A percentile compares a stretch with the other conserved stretches of the same genome.
Evolutionary conservation across 2,888 invertebrate species (phyloP).

Genomic region (Aporophyla nigra): DNA sequence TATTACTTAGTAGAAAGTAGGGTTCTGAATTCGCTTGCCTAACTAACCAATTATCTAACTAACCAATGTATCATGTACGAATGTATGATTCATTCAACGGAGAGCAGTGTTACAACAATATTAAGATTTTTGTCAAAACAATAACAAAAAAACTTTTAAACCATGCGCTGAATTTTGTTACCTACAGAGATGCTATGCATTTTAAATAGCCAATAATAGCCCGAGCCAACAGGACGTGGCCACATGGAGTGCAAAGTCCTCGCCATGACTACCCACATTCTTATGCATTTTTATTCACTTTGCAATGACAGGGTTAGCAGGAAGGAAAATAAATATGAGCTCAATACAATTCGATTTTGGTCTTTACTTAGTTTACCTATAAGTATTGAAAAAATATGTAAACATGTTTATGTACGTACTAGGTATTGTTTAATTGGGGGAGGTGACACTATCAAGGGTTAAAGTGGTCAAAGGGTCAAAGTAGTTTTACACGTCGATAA

Average conservation of each 20-base stretch:
- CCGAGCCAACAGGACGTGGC: background rate
- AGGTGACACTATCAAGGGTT: background rate
- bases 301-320: background rate
- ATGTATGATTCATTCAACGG: no score
- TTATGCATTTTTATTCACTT: slow-evolving; percentile 22
- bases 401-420: background rate
- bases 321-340: background rate
- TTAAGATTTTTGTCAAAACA: background rate
- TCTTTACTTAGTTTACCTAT: background rate
- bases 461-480: background rate
- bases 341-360: background rate
- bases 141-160: background rate
- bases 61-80: no score
- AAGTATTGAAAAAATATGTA: background rate
- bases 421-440: background rate
- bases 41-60: background rate
- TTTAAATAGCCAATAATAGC: background rate
- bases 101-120: background rate
- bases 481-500: slow-evolving; percentile 6
- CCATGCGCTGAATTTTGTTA: background rate
- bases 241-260: slow-evolving; percentile 12
- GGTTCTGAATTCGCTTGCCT: background rate
- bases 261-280: slow-evolving; percentile 5
- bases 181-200: slow-evolving; percentile 1
- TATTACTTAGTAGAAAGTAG: no score